These are phyloP conservation scores for Triplophysa tibetana DNA, from an alignment of 2,113 vertebrate genomes.

Conservation along the genomic window DNA sequence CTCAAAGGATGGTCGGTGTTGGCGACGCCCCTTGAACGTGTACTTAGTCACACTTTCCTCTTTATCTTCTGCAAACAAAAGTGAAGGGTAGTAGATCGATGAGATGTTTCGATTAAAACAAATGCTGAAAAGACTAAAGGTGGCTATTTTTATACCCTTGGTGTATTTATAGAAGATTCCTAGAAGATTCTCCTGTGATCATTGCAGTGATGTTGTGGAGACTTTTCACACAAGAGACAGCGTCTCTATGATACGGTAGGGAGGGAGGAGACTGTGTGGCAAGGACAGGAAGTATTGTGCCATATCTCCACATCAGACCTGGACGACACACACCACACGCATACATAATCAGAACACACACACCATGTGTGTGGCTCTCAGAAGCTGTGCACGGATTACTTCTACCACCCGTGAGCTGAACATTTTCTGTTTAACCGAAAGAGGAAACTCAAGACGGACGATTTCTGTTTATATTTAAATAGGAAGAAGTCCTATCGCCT, in stretches of 20 bases:
- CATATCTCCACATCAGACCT: slow-evolving; percentile 44
- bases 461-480: slow-evolving; percentile 55
- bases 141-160: slow-evolving; percentile 11
- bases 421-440: slow-evolving; percentile 17
- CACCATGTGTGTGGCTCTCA: no score
- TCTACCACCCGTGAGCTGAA: slow-evolving; percentile 6
- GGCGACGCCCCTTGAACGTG: background rate
- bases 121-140: no score
- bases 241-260: background rate
- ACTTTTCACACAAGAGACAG: background rate
- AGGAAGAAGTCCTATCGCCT: slow-evolving; percentile 71
- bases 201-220: background rate
- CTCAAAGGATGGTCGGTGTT: background rate
- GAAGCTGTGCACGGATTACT: slow-evolving; percentile 21
- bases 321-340: slow-evolving; percentile 19
- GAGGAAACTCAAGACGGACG: background rate
- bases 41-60: slow-evolving; percentile 4
- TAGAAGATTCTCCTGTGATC: slow-evolving; percentile 12
- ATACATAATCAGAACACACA: background rate
- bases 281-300: slow-evolving; percentile 47
- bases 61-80: slow-evolving; percentile 36
- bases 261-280: slow-evolving; percentile 31
- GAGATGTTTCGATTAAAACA: background rate
- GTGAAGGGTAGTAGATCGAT: slow-evolving; percentile 11
- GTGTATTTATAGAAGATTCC: slow-evolving; percentile 13